These are phyloP conservation scores for Neodiprion virginianus DNA, from an alignment of 1,140 invertebrate genomes.

Conservation along the genomic window DNA sequence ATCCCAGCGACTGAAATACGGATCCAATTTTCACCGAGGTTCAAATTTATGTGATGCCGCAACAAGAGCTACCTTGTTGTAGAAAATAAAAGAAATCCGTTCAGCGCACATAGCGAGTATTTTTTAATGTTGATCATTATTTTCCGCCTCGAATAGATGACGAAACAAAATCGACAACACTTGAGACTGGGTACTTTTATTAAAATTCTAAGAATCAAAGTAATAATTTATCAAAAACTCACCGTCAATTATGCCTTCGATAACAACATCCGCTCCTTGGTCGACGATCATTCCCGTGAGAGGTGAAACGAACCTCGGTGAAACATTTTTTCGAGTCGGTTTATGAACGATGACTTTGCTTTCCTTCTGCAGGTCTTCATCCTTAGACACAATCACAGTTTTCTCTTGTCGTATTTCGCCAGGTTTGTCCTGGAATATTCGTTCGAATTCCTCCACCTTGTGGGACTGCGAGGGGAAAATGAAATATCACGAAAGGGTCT, in stretches of 20 bases:
- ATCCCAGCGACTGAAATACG: neutral
- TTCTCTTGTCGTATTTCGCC: conserved; percentile 54
- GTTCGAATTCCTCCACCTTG: conserved; percentile 63
- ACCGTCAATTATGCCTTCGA: conserved; percentile 80
- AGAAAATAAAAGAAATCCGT: neutral
- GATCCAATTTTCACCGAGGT: neutral
- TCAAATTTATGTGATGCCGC: neutral
- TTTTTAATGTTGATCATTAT: conserved; percentile 9
- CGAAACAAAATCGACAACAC: too few species aligned
- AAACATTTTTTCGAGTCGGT: conserved; percentile 63
- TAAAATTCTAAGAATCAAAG: too few species aligned
- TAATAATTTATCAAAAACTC: conserved; percentile 29
- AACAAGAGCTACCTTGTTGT: too few species aligned
- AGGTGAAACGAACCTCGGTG: conserved; percentile 74
- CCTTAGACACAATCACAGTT: conserved; percentile 55
- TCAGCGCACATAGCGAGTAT: neutral
- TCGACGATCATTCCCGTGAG: conserved; percentile 78
- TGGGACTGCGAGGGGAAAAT: conserved; percentile 45
- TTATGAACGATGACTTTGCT: conserved; percentile 49
- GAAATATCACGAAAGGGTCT: neutral
- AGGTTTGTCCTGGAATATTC: conserved; percentile 55
- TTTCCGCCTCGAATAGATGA: neutral
- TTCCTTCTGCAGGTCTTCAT: conserved; percentile 46
- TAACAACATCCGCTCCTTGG: conserved; percentile 72
- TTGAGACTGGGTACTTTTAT: too few species aligned